A percentile compares a stretch with the other conserved stretches of the same genome.
Conservation (phyloP, 2,888 invertebrate species). For the Rotaria socialis region DNA sequence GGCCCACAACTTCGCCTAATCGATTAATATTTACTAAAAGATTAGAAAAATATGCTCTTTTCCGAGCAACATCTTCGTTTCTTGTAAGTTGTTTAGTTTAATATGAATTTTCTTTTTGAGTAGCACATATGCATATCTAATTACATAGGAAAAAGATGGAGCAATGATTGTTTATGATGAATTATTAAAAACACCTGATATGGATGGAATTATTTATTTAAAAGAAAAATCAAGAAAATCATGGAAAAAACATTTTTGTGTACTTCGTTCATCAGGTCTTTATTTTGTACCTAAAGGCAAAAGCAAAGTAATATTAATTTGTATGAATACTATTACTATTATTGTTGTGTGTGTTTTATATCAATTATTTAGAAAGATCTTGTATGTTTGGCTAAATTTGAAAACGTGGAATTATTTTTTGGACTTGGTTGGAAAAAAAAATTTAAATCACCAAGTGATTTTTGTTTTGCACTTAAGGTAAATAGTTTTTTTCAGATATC, state of each 20-base stretch:
- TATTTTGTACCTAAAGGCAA: slow-evolving; percentile 95
- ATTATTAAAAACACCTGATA: slow-evolving; percentile 66
- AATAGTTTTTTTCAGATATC: slow-evolving; percentile 15
- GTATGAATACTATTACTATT: background rate
- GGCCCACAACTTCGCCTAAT: slow-evolving; percentile 94
- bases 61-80: slow-evolving; percentile 61
- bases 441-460: slow-evolving; percentile 92
- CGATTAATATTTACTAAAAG: slow-evolving; percentile 75
- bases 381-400: slow-evolving; percentile 84
- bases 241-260: slow-evolving; percentile 95
- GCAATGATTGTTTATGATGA: slow-evolving; percentile 4
- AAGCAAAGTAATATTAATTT: slow-evolving; percentile 64
- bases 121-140: background rate
- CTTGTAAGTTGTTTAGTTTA: background rate
- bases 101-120: background rate
- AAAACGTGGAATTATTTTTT: slow-evolving; percentile 77
- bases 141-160: background rate
- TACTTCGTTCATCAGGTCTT: slow-evolving; percentile 86
- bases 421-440: slow-evolving; percentile 96
- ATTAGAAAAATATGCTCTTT: slow-evolving; percentile 68
- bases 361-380: slow-evolving; percentile 63
- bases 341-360: background rate
- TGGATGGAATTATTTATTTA: slow-evolving; percentile 86
- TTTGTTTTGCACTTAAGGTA: slow-evolving; percentile 85
- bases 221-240: slow-evolving; percentile 95